Conservation (phyloP, 2,797 vertebrate species). For the Dipus sagitta region DNA sequence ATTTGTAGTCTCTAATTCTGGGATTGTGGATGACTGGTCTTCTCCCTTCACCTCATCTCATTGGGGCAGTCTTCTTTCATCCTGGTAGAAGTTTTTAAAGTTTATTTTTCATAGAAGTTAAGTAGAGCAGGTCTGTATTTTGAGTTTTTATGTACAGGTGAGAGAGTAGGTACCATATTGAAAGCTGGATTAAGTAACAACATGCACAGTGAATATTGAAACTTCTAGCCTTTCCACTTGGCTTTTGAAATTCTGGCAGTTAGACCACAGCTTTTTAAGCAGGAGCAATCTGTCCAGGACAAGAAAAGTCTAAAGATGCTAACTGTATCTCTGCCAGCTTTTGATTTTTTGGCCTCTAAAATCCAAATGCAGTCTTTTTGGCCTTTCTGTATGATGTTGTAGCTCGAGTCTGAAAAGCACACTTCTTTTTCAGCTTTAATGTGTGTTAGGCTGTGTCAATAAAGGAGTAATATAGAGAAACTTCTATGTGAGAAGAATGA, state of each 20-base stretch:
- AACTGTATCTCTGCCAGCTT: background rate
- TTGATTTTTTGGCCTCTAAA: background rate
- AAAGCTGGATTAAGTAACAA: constrained; percentile 3
- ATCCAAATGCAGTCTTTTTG: background rate
- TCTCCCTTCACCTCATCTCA: background rate
- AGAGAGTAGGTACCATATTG: background rate
- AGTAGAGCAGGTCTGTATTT: background rate
- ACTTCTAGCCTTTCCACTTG: background rate
- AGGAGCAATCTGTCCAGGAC: background rate
- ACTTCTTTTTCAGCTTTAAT: background rate
- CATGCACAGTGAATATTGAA: background rate
- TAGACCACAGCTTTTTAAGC: background rate
- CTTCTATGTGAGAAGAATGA: background rate
- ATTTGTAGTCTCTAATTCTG: background rate
- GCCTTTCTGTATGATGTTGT: background rate
- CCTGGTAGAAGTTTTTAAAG: constrained; percentile 12
- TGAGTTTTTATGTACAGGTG: background rate
- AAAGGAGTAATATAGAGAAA: background rate
- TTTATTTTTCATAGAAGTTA: constrained; percentile 33
- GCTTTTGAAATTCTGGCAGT: constrained; percentile 11
- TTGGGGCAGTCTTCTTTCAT: constrained; percentile 24
- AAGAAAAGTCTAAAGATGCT: background rate
- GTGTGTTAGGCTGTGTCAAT: background rate
- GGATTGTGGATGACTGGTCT: constrained; percentile 19
- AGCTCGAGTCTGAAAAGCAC: background rate